phyloP scores from a whole-genome alignment of 2,888 invertebrate species.

The Caenorhabditis sp. region DNA sequence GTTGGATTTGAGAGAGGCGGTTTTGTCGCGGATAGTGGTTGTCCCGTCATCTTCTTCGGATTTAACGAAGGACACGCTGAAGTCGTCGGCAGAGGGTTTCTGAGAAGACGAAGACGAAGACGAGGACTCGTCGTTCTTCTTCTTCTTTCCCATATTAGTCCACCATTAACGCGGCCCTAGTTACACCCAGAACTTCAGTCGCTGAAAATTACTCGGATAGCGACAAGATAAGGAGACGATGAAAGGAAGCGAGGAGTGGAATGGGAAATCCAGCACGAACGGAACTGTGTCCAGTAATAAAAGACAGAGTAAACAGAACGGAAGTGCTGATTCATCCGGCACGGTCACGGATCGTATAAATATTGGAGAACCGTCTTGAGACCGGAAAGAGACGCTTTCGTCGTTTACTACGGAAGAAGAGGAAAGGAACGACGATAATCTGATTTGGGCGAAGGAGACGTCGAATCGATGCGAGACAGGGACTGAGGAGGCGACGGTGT shows the following conservation, averaged over 20 bases:
- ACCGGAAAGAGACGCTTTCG: constrained; percentile 1
- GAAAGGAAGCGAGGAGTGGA: constrained; percentile 16
- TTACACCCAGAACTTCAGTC: background rate
- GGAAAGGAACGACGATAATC: constrained; percentile 24
- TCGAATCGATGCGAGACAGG: constrained; percentile 7
- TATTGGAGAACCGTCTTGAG: constrained; percentile 14
- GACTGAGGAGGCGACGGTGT: background rate
- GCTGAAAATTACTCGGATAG: no score
- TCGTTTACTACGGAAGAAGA: no score
- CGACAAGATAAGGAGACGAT: background rate
- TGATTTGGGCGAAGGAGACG: constrained; percentile 15
- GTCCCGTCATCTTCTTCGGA: constrained; percentile 33
- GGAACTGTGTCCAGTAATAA: constrained; percentile 26
- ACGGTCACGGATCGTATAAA: constrained; percentile 23
- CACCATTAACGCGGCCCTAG: constrained; percentile 32
- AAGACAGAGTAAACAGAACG: constrained; percentile 26
- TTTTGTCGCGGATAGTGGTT: constrained; percentile 54
- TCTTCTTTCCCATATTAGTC: constrained; percentile 53
- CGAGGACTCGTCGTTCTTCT: constrained; percentile 20
- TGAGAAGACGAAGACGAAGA: constrained; percentile 24
- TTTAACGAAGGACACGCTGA: constrained; percentile 43
- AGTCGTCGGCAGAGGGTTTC: constrained; percentile 30
- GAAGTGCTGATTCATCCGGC: constrained; percentile 26
- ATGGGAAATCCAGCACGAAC: background rate
- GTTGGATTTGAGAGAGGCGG: constrained; percentile 61